A percentile compares a stretch with the other conserved stretches of the same genome.
Evolutionary conservation across 2,113 vertebrate species (phyloP).

Genomic region (Brevimyrus niger): DNA sequence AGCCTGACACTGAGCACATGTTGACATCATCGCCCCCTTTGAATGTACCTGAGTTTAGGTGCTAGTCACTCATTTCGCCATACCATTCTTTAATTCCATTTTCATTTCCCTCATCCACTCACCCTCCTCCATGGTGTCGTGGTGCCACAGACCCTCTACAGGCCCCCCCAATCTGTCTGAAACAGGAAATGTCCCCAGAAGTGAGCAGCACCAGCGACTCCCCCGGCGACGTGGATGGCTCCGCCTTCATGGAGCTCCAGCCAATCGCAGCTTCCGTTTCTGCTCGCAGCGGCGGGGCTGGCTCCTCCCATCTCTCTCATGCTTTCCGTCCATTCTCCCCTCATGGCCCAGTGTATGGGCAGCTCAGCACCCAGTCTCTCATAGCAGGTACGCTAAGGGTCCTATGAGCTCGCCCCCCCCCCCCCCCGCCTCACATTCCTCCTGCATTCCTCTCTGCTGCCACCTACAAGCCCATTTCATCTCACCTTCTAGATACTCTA

Average conservation of each 20-base stretch:
- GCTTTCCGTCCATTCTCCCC: slow-evolving; percentile 80
- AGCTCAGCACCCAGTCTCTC: slow-evolving; percentile 75
- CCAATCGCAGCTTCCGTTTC: slow-evolving; percentile 64
- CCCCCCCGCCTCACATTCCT: background rate
- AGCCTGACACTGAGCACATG: background rate
- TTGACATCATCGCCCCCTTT: background rate
- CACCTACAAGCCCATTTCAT: background rate
- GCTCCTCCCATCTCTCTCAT: slow-evolving; percentile 60
- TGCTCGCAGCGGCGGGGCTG: slow-evolving; percentile 46
- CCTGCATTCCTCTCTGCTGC: background rate
- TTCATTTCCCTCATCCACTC: slow-evolving; percentile 5
- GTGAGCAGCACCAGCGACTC: slow-evolving; percentile 73
- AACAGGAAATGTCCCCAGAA: slow-evolving; percentile 80
- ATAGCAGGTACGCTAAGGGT: slow-evolving; percentile 67
- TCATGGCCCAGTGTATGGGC: slow-evolving; percentile 74
- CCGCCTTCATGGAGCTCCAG: slow-evolving; percentile 73
- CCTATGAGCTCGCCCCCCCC: background rate
- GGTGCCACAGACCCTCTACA: slow-evolving; percentile 62
- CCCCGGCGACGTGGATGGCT: slow-evolving; percentile 67
- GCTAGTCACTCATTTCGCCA: background rate
- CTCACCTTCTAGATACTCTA: background rate
- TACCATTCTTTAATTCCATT: slow-evolving; percentile 9
- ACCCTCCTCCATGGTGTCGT: slow-evolving; percentile 13
- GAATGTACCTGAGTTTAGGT: background rate
- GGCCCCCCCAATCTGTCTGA: slow-evolving; percentile 71